phyloP scores from a whole-genome alignment of 2,888 invertebrate genomes.

The Agrotis segetum region DNA sequence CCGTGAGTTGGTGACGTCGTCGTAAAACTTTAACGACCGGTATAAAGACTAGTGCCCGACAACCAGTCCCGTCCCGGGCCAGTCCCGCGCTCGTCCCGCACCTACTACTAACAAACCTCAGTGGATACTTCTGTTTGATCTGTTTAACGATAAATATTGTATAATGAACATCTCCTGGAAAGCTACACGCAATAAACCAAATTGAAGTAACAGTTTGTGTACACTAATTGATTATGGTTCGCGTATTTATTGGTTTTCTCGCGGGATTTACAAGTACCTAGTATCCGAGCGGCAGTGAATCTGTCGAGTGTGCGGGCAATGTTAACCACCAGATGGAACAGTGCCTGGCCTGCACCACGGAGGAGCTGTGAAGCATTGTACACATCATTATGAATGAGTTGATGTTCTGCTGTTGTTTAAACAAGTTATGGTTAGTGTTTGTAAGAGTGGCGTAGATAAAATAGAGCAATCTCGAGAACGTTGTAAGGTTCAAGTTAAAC shows the following conservation, averaged over 20 bases:
- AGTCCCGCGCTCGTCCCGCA: not conserved
- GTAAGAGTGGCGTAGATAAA: not conserved
- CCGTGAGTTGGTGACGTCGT: not conserved
- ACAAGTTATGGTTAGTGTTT: not conserved
- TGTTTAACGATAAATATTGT: conserved; percentile 29
- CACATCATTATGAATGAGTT: conserved; percentile 4
- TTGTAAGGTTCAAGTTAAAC: no score
- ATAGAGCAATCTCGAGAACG: no score
- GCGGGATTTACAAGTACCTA: conserved; percentile 32
- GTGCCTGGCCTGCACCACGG: conserved; percentile 25
- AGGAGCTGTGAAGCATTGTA: conserved; percentile 13
- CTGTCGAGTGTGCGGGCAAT: conserved; percentile 27
- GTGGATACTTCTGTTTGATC: conserved; percentile 36
- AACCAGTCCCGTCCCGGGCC: not conserved
- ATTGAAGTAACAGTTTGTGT: conserved; percentile 31
- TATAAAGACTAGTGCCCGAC: conserved; percentile 41
- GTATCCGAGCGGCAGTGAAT: conserved; percentile 23
- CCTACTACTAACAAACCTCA: not conserved
- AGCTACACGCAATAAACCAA: conserved; percentile 32
- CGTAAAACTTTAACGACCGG: conserved; percentile 34
- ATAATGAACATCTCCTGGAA: conserved; percentile 38
- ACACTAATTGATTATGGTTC: conserved; percentile 29
- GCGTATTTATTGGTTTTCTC: conserved; percentile 41
- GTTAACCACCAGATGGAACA: conserved; percentile 19
- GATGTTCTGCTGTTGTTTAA: no score